Evolutionary conservation across 2,888 invertebrate genomes (phyloP), one percentile per base, ranked within the genome.

Genomic region (Hydraecia micacea): DNA sequence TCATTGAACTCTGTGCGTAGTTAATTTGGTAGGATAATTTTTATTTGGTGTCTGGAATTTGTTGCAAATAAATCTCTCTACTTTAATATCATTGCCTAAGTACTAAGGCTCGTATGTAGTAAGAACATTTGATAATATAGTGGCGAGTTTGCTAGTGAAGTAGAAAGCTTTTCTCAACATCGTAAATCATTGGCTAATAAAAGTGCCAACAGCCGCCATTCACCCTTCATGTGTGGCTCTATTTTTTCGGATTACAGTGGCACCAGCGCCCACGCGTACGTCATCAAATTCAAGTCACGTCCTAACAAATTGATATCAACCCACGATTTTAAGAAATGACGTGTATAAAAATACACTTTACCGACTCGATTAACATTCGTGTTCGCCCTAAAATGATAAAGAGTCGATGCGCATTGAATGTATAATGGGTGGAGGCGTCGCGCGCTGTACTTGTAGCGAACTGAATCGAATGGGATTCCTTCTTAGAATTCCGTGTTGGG

Each of bases 281-380:
- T 71, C 86, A 90, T 93, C 90, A 89, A 86, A 95, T 92, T 93
- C 93, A 73, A 82, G 87, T 89, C 95, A 94, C 95, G 95, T 93
- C 80, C 87, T 80, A 88, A 90, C 90, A 95, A 94, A 95, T 94
- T 95, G 93, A 94, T 95, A 95, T 93, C 92, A 91, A 90, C 89
- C 91, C 93, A 94, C 94, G 94, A 93, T 93, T 95, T 95, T 94
- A 93, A 94, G 93, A 94, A 94, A 93, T 92, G 91, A 93, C 91
- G 93, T 94, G 93, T 93, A 92, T 92, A 92, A 93, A 92, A 93
- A 93, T 91, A 93, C 91, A 91, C 94, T 94, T 92, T 90, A 91
- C 82, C 86, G 89, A 90, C 86, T 88, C 89, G 90, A 93, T 93
- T 93, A 93, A 89, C 91, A 91, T 91, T 92, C 92, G 88, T 89